Conservation (phyloP, 2,113 vertebrate genomes). For the Apodemus speciosus region DNA sequence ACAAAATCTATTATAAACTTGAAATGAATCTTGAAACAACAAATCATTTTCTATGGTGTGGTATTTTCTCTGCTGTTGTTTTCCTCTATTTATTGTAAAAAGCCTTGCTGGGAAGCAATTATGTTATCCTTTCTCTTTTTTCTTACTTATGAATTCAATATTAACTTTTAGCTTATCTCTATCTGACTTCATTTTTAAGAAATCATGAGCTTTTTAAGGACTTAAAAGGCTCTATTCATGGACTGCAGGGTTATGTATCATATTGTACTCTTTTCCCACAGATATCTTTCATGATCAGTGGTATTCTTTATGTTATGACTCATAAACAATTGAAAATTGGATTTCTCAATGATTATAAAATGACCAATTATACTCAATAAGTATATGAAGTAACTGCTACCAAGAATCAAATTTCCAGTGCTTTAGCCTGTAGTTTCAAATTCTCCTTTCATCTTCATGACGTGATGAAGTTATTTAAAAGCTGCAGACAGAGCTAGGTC, state of each 20-base stretch:
- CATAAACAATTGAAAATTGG: constrained; percentile 1
- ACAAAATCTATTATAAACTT: constrained; percentile 82
- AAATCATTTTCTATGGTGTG: constrained; percentile 81
- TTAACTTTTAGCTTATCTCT: constrained; percentile 67
- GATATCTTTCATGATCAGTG: not conserved
- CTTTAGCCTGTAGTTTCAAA: not conserved
- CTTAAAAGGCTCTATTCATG: constrained; percentile 67
- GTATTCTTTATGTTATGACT: constrained; percentile 19
- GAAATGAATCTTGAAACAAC: constrained; percentile 82
- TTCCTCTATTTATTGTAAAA: constrained; percentile 72
- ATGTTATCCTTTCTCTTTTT: constrained; percentile 77
- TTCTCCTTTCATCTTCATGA: not conserved
- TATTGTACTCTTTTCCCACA: constrained; percentile 1
- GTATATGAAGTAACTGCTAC: not conserved
- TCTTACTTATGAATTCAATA: constrained; percentile 80
- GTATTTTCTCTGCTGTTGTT: constrained; percentile 83
- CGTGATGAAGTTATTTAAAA: constrained; percentile 5
- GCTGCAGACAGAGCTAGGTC: not conserved
- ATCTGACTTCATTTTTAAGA: constrained; percentile 77
- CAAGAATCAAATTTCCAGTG: no score
- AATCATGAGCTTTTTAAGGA: constrained; percentile 61
- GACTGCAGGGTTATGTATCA: not conserved
- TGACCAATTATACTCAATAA: not conserved
- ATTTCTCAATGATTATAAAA: constrained; percentile 30
- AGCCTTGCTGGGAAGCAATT: constrained; percentile 82